Percentiles rank a stretch among this genome's conserved stretches.
phyloP scores from a whole-genome alignment of 2,797 vertebrate species.

The Lindbergichthys nudifrons region DNA sequence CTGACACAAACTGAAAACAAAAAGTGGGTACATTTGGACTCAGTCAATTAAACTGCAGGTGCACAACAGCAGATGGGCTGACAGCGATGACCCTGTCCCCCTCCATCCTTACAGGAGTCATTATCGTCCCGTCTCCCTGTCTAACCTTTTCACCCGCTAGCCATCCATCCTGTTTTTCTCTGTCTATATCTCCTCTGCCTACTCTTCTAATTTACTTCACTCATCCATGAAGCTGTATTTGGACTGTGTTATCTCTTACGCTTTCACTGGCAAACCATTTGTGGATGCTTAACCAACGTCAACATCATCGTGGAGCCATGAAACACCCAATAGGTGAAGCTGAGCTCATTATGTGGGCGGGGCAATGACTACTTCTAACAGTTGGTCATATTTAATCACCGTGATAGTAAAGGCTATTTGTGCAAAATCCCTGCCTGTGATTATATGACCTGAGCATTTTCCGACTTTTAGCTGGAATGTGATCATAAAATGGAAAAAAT shows the following conservation, averaged over 20 bases:
- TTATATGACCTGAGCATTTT: conserved; percentile 37
- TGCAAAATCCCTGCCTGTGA: conserved; percentile 17
- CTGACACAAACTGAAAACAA: conserved; percentile 29
- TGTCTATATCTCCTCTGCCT: conserved; percentile 23
- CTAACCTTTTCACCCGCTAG: conserved; percentile 62
- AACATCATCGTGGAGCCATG: conserved; percentile 43
- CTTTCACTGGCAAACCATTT: conserved; percentile 46
- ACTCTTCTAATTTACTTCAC: conserved; percentile 44
- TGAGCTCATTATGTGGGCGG: conserved; percentile 11
- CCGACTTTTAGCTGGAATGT: conserved; percentile 42
- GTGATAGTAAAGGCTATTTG: conserved; percentile 40
- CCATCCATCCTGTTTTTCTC: conserved; percentile 64
- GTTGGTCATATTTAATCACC: conserved; percentile 35
- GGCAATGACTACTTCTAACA: conserved; percentile 24
- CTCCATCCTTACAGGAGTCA: conserved; percentile 34
- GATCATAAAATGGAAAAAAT: conserved; percentile 40
- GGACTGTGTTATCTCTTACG: conserved; percentile 53
- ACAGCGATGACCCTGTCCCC: conserved; percentile 32
- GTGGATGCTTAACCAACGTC: conserved; percentile 33
- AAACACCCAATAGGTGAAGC: not conserved
- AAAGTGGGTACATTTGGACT: conserved; percentile 29
- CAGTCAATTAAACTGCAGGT: conserved; percentile 62
- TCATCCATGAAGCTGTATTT: conserved; percentile 61
- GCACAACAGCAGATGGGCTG: conserved; percentile 73
- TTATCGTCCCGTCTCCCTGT: conserved; percentile 32